These are phyloP conservation scores for Pitta sordida DNA, from an alignment of 2,113 vertebrate species.

Conservation along the genomic window DNA sequence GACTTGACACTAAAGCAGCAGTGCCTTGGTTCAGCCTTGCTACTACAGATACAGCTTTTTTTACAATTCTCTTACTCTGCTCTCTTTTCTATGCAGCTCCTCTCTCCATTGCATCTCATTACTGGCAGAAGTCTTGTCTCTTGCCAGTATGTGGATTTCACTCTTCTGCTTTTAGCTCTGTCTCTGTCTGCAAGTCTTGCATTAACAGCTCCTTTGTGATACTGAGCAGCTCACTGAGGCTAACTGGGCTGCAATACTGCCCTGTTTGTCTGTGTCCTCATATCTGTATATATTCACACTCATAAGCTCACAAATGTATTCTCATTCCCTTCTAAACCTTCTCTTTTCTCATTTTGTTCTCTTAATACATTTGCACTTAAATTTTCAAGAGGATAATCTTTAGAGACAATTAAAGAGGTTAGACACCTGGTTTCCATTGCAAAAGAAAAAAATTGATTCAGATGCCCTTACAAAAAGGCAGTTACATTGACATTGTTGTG, in stretches of 20 bases:
- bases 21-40: not conserved
- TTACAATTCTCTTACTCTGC: not conserved
- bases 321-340: not conserved
- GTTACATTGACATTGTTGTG: not conserved
- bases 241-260: not conserved
- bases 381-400: not conserved
- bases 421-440: not conserved
- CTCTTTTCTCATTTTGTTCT: not conserved
- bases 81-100: not conserved
- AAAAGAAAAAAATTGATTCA: not conserved
- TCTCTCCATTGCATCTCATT: not conserved
- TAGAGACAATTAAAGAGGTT: not conserved
- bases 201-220: not conserved
- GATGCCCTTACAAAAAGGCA: not conserved
- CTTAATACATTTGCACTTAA: not conserved
- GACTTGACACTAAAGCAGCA: not conserved
- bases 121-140: not conserved
- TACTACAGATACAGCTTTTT: not conserved
- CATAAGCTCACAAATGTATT: not conserved
- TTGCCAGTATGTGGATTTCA: not conserved
- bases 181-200: not conserved
- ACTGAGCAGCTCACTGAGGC: not conserved
- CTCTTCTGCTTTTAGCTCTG: not conserved
- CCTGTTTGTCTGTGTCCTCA: not conserved
- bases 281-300: not conserved